These are phyloP conservation scores for Hypercompe scribonia DNA, from an alignment of 2,888 invertebrate genomes.

Conservation along the genomic window DNA sequence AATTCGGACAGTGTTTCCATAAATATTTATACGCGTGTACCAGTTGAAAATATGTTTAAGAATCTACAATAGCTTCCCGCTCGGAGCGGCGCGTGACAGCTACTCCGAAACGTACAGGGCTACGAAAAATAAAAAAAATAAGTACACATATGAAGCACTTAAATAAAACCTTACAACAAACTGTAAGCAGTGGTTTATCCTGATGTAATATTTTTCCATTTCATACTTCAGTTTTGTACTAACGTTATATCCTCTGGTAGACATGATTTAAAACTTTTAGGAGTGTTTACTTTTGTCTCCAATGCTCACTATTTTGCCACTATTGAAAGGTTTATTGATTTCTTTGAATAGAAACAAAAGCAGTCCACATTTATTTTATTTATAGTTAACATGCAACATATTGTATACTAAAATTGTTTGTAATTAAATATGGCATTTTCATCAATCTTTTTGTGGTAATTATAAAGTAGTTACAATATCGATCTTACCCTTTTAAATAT, in stretches of 20 bases:
- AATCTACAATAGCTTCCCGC: constrained; percentile 59
- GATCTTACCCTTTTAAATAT: background rate
- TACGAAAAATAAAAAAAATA: constrained; percentile 55
- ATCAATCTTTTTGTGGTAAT: background rate
- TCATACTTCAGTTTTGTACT: constrained; percentile 46
- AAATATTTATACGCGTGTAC: constrained; percentile 68
- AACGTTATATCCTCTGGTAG: constrained; percentile 22
- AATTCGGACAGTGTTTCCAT: constrained; percentile 71
- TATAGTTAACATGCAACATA: background rate
- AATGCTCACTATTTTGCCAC: constrained; percentile 40
- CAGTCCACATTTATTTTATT: background rate
- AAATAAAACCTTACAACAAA: constrained; percentile 64
- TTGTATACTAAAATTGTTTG: background rate
- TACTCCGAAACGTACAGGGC: constrained; percentile 59
- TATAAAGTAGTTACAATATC: background rate
- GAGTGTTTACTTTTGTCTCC: constrained; percentile 38
- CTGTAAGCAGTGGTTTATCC: constrained; percentile 61
- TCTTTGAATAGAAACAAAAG: constrained; percentile 13
- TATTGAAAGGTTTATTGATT: constrained; percentile 24
- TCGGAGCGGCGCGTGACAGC: constrained; percentile 63
- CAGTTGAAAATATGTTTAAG: constrained; percentile 65
- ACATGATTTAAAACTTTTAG: constrained; percentile 20
- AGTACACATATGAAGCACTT: constrained; percentile 55
- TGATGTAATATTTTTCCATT: constrained; percentile 57
- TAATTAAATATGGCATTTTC: background rate